Evolutionary conservation across 1,140 invertebrate species (phyloP).

Genomic region (Leptoteleia sp.): DNA sequence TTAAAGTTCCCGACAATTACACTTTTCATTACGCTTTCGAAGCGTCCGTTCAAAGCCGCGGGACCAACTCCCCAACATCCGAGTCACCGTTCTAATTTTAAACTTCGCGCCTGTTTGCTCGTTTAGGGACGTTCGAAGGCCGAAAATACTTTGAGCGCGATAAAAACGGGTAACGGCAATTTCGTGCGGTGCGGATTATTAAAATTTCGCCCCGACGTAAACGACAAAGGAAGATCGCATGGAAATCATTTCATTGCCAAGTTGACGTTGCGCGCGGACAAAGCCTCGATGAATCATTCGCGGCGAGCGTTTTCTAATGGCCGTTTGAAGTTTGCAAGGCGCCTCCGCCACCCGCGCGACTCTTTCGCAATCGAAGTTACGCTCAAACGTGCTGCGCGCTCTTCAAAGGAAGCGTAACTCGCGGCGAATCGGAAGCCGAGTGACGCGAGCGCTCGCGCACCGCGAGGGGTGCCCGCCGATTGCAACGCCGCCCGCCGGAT

Average conservation of each 20-base stretch:
- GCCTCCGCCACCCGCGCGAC: neutral
- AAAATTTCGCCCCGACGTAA: no score
- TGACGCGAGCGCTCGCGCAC: slow-evolving; percentile 1
- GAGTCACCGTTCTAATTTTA: slow-evolving; percentile 34
- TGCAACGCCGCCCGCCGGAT: no score
- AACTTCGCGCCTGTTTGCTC: slow-evolving; percentile 13
- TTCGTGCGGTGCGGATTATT: neutral
- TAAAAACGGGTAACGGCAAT: neutral
- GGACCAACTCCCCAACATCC: no score
- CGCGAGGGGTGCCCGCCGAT: no score
- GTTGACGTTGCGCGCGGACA: no score
- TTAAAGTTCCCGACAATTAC: no score
- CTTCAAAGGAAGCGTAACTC: slow-evolving; percentile 30
- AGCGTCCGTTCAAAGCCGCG: no score
- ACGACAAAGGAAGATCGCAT: no score
- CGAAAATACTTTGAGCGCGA: slow-evolving; percentile 7
- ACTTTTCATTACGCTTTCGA: neutral
- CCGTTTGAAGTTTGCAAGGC: slow-evolving; percentile 14
- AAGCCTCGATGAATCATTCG: slow-evolving; percentile 37
- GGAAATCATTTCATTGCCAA: no score
- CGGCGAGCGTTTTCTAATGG: slow-evolving; percentile 25
- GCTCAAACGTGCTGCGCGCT: slow-evolving; percentile 9
- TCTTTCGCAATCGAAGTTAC: slow-evolving; percentile 24
- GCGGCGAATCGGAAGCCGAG: slow-evolving; percentile 2
- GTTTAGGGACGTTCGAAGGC: neutral